Evolutionary conservation across 2,888 invertebrate genomes (phyloP).

Genomic region (Eremobia ochroleuca): DNA sequence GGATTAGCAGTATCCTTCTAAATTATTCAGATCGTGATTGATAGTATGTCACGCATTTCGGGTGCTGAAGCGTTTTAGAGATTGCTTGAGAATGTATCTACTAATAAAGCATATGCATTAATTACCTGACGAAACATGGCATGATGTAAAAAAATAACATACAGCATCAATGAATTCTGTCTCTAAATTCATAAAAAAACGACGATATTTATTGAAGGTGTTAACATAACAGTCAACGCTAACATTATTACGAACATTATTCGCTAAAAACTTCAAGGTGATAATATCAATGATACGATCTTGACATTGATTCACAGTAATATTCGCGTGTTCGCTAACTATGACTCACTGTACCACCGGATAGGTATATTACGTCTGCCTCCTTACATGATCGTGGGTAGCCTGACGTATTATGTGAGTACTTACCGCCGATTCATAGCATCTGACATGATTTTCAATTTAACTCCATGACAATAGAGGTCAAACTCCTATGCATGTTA

Average conservation of each 20-base stretch:
- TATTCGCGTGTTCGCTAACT: constrained; percentile 63
- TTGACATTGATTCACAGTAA: constrained; percentile 80
- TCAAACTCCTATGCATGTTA: constrained; percentile 28
- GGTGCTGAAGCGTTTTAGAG: background rate
- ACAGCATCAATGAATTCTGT: background rate
- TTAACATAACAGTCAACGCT: constrained; percentile 23
- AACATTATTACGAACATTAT: constrained; percentile 29
- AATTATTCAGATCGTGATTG: background rate
- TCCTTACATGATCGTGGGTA: constrained; percentile 60
- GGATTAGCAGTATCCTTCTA: background rate
- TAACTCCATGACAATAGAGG: constrained; percentile 26
- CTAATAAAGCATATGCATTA: background rate
- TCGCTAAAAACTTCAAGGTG: constrained; percentile 65
- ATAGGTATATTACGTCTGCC: constrained; percentile 70
- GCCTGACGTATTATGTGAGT: constrained; percentile 57
- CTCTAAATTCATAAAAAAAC: background rate
- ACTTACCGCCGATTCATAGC: constrained; percentile 38
- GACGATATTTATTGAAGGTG: constrained; percentile 2
- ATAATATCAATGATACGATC: constrained; percentile 73
- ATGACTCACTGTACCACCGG: constrained; percentile 78
- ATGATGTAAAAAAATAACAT: background rate
- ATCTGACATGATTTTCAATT: constrained; percentile 48
- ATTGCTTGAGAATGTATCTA: background rate
- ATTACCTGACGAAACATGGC: background rate
- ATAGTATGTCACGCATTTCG: background rate